These are phyloP conservation scores for Ctenodactylus gundi DNA, from an alignment of 2,113 vertebrate genomes.

Conservation along the genomic window DNA sequence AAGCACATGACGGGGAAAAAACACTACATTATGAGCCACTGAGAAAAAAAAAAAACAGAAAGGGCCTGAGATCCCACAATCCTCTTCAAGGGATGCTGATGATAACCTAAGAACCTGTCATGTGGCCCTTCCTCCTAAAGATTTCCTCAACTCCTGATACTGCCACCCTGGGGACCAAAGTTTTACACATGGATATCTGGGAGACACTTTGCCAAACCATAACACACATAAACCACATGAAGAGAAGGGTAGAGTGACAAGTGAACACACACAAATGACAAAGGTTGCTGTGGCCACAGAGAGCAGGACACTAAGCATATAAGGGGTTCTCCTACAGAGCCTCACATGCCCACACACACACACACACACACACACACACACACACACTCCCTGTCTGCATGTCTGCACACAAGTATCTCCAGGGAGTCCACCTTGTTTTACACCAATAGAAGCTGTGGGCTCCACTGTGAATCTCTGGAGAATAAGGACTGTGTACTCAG, in stretches of 20 bases:
- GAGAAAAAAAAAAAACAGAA: background rate
- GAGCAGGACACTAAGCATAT: background rate
- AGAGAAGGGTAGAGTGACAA: background rate
- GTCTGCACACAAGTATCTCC: background rate
- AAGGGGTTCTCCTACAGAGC: background rate
- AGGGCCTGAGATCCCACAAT: no score
- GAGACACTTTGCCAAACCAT: background rate
- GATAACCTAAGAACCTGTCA: background rate
- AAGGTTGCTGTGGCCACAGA: fast-evolving
- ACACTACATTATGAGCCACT: background rate
- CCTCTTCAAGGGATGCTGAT: background rate
- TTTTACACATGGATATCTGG: background rate
- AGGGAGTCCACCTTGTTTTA: background rate
- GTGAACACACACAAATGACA: fast-evolving
- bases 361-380: no score
- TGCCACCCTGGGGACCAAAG: background rate
- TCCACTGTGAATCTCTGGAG: background rate
- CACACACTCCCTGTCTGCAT: no score
- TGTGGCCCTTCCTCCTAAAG: background rate
- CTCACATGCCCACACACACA: background rate
- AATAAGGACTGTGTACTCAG: background rate
- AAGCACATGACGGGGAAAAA: background rate
- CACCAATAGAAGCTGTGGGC: background rate
- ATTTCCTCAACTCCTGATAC: background rate
- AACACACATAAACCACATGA: background rate